A percentile compares a stretch with the other conserved stretches of the same genome.
These are phyloP conservation scores for Apis florea DNA, from an alignment of 1,140 invertebrate species.

Conservation along the genomic window DNA sequence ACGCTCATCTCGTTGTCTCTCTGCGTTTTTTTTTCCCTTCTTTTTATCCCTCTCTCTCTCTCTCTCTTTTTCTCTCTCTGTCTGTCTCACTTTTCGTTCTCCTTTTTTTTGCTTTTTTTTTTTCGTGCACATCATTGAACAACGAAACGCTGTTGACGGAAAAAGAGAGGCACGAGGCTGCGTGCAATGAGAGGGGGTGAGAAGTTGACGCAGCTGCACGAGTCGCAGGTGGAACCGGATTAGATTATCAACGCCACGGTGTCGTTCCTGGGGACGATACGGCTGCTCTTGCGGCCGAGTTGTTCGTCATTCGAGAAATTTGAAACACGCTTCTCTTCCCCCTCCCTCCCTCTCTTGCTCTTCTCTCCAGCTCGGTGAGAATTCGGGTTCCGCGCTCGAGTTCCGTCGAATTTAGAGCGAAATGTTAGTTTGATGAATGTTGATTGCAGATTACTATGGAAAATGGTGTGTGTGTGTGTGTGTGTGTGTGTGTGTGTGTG, in stretches of 20 bases:
- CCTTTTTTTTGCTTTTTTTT: conserved; percentile 52
- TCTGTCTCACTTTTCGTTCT: conserved; percentile 16
- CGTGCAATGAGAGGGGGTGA: not conserved
- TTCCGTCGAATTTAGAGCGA: not conserved
- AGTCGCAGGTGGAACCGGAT: conserved; percentile 45
- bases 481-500: not conserved
- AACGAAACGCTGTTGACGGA: conserved; percentile 40
- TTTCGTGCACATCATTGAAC: conserved; percentile 43
- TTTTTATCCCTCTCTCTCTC: conserved; percentile 48
- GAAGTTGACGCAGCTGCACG: conserved; percentile 53
- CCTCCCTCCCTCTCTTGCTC: too few relatives aligned
- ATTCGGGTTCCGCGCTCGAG: not conserved
- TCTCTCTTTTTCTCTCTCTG: conserved; percentile 3
- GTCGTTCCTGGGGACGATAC: not conserved
- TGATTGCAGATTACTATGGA: not conserved
- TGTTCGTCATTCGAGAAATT: conserved; percentile 1
- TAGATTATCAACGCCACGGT: conserved; percentile 49
- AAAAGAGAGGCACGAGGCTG: conserved; percentile 38
- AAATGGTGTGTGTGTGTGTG: not conserved
- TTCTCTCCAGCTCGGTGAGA: too few relatives aligned
- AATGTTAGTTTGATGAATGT: not conserved
- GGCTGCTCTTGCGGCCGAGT: not conserved
- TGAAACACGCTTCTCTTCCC: not conserved
- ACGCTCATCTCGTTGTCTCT: conserved; percentile 67
- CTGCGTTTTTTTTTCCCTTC: conserved; percentile 42